phyloP scores from a whole-genome alignment of 1,140 invertebrate species.

The Calycopis cecrops region DNA sequence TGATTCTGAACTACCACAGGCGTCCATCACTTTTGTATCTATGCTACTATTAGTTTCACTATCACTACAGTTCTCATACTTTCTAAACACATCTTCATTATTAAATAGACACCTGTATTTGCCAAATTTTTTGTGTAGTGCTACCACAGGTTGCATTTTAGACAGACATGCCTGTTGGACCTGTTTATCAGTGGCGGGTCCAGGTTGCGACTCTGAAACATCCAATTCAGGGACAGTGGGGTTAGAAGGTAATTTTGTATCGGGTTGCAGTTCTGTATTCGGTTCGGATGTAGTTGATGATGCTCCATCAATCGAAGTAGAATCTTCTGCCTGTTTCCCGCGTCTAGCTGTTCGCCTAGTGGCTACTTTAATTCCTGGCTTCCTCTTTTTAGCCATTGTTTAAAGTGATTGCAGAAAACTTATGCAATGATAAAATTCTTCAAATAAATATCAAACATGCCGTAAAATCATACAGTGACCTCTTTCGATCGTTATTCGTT shows the following conservation, averaged over 20 bases:
- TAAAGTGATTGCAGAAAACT: constrained; percentile 42
- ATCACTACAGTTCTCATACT: constrained; percentile 64
- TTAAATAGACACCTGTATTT: constrained; percentile 69
- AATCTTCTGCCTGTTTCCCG: constrained; percentile 42
- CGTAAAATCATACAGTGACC: constrained; percentile 38
- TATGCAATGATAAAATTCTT: constrained; percentile 19
- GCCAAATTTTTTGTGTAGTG: constrained; percentile 70
- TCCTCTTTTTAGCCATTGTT: constrained; percentile 64
- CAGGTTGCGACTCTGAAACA: constrained; percentile 22
- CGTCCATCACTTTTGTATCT: constrained; percentile 66
- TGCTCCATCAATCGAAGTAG: constrained; percentile 36
- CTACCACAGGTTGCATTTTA: constrained; percentile 40
- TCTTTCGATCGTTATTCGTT: constrained; percentile 48
- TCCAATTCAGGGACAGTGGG: constrained; percentile 14
- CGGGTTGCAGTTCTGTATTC: constrained; percentile 21
- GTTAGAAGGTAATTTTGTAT: constrained; percentile 29
- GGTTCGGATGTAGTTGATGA: constrained; percentile 35
- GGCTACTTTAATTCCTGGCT: constrained; percentile 46
- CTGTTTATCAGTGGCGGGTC: constrained; percentile 24
- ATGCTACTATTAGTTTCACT: constrained; percentile 70
- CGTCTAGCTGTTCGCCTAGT: constrained; percentile 51
- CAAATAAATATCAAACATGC: constrained; percentile 10
- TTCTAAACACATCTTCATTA: constrained; percentile 50
- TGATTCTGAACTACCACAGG: constrained; percentile 69
- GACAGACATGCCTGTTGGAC: constrained; percentile 32